Evolutionary conservation across 2,888 invertebrate genomes (phyloP).

Genomic region (Smittia aterrima): DNA sequence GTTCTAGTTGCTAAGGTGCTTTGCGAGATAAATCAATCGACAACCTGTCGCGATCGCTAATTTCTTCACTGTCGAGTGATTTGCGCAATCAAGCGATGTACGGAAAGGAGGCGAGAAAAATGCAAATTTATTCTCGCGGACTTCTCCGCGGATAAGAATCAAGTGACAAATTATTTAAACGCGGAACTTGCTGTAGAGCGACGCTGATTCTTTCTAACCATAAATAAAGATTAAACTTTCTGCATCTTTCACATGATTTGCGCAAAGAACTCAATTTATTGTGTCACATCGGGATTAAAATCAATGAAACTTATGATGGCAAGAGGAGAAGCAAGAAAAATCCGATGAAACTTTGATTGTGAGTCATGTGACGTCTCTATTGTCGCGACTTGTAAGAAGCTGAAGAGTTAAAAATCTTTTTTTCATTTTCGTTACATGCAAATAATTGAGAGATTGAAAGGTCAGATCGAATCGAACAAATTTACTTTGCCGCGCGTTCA

Average conservation of each 20-base stretch:
- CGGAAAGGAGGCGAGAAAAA: neutral
- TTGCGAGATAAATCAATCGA: neutral
- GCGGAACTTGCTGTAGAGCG: neutral
- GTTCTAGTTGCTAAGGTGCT: neutral
- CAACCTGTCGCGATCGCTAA: neutral
- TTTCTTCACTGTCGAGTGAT: neutral
- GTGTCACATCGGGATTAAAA: slow-evolving; percentile 19
- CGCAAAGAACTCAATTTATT: slow-evolving; percentile 26
- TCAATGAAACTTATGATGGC: slow-evolving; percentile 15
- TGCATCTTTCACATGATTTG: neutral
- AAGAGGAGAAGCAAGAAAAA: neutral
- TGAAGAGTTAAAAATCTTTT: slow-evolving; percentile 19
- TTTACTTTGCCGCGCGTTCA: neutral
- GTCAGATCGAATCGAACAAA: slow-evolving; percentile 37
- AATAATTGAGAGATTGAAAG: slow-evolving; percentile 34
- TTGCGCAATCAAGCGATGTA: neutral
- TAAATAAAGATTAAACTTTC: slow-evolving; percentile 36
- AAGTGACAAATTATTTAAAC: slow-evolving; percentile 27
- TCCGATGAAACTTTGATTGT: neutral
- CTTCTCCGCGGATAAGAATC: slow-evolving; percentile 2
- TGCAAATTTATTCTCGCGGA: slow-evolving; percentile 6
- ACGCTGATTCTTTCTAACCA: slow-evolving; percentile 1
- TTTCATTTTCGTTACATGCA: slow-evolving; percentile 28
- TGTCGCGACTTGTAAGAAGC: slow-evolving; percentile 24
- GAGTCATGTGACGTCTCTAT: slow-evolving; percentile 37